These are phyloP conservation scores for Stomatorhinus ivindoensis DNA, from an alignment of 2,113 vertebrate genomes.

Conservation along the genomic window DNA sequence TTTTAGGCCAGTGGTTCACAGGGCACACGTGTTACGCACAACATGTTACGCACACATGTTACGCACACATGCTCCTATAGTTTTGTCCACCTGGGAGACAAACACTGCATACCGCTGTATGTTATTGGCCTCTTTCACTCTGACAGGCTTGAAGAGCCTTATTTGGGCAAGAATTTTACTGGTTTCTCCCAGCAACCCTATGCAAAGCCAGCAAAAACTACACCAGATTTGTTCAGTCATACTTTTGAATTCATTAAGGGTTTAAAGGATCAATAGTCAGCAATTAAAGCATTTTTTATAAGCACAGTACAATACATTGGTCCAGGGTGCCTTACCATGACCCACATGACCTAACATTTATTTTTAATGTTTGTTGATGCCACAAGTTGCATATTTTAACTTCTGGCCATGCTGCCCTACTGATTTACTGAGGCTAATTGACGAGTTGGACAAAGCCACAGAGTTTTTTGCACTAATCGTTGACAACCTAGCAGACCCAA, in stretches of 20 bases:
- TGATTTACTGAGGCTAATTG: neutral
- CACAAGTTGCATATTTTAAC: neutral
- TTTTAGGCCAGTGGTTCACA: neutral
- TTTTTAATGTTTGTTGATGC: neutral
- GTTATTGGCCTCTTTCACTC: neutral
- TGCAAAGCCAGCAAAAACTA: neutral
- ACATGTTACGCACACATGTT: neutral
- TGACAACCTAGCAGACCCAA: neutral
- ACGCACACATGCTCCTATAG: neutral
- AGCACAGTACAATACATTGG: neutral
- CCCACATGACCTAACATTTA: neutral
- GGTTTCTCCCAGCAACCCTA: neutral
- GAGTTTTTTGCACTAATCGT: neutral
- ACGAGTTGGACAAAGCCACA: neutral
- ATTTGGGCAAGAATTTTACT: neutral
- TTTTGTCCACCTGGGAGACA: neutral
- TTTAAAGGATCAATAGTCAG: neutral
- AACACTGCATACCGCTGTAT: neutral
- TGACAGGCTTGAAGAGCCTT: neutral
- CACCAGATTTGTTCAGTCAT: neutral
- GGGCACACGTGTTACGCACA: too few relatives aligned
- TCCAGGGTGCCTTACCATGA: neutral
- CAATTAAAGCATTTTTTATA: neutral
- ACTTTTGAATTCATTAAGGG: neutral
- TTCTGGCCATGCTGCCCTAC: neutral